A percentile compares a stretch with the other conserved stretches of the same genome.
Conservation (phyloP, 1,140 invertebrate species). For the Drosophila elegans region DNA sequence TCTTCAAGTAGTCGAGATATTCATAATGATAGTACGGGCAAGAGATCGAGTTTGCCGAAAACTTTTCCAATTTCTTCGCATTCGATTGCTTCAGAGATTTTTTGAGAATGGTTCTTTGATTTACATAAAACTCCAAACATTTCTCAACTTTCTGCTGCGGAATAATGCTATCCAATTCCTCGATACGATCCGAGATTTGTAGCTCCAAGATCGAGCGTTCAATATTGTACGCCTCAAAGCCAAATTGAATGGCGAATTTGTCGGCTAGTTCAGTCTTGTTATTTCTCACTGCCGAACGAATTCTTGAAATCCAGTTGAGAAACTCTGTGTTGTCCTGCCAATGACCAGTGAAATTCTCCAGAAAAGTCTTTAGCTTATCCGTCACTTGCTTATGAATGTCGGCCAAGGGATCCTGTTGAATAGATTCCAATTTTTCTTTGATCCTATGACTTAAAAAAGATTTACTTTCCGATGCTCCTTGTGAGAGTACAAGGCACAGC, state of each 20-base stretch:
- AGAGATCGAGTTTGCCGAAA: background rate
- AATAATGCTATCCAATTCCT: constrained; percentile 5
- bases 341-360: background rate
- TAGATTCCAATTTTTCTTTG: background rate
- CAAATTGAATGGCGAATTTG: background rate
- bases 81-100: background rate
- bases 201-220: background rate
- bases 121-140: background rate
- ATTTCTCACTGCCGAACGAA: background rate
- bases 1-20: background rate
- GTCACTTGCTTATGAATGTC: background rate
- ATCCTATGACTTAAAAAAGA: background rate
- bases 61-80: background rate
- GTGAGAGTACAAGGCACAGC: background rate
- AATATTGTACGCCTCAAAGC: background rate
- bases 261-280: background rate
- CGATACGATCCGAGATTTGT: background rate
- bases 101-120: background rate
- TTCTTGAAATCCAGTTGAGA: constrained; percentile 5
- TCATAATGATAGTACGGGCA: constrained; percentile 1
- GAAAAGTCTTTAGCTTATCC: background rate
- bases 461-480: background rate
- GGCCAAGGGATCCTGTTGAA: background rate
- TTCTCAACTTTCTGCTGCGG: background rate
- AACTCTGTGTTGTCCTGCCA: constrained; percentile 2